Evolutionary conservation across 2,113 vertebrate genomes (phyloP), one percentile per base, ranked within the genome.

Genomic region (Vanacampus margaritifer): DNA sequence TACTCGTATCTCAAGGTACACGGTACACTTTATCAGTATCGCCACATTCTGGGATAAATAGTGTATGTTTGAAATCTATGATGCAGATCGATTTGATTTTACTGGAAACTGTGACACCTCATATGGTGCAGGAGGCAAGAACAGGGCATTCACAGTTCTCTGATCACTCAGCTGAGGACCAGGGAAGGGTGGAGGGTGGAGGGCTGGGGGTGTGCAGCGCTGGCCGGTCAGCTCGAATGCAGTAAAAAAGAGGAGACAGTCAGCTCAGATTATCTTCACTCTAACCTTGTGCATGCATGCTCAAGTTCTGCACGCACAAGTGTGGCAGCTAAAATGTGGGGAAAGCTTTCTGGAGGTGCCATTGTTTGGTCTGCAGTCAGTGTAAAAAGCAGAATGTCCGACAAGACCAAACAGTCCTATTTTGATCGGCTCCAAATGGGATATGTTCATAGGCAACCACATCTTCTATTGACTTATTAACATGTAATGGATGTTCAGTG

Each of bases 261-360:
- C 87, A 69, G 41, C 71, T 79, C 23, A 1, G 21, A 76, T 89
- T 84, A 83, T 77, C 69, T 73, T 84, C 82, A 78, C 1, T 7
- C 67, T 41, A 60, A 70, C 79, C 78, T 76, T 45, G 75, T 35
- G 71, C 72, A 39, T 61, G 53, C 9, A 26, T 6, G 14, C 61
- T 62, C 26, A 13, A 58, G 19, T 62, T 50, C 56, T 35, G 57
- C 67, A 14, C 6, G 36, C 51, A 39, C 75, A 50, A 32, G 26
- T 32, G 54, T 8, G 26, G 26, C 26, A 17, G 23, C 23, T 28
- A 19, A 45, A 2, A 57, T 39, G 32, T 28, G 51, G 16, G 28
- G 26, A 50, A 32, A 3, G 62, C 45, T 35, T 54, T 48, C 60
- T 60, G 46, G 23, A 68, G 36, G 32, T 59, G 53, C 75, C 37